Evolutionary conservation across 2,888 invertebrate species (phyloP), one percentile per base, ranked within the genome.

Genomic region (Muscina levida): DNA sequence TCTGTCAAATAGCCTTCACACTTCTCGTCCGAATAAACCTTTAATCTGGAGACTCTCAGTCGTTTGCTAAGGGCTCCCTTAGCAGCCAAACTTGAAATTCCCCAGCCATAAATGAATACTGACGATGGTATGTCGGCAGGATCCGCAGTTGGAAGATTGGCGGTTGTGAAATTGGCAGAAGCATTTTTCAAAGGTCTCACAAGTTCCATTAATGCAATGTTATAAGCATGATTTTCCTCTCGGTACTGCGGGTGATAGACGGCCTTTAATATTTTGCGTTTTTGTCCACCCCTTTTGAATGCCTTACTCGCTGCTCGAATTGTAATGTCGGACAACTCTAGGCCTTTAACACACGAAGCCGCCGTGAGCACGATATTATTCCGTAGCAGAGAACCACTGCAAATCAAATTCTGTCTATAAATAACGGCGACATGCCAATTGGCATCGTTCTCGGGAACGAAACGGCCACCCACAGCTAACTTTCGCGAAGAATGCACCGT

Each of bases 201-300:
- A 26, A 79, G 65, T 26, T 76, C 57, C 10, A 82, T 17, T 11
- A 82, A 17, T 0, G 73, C 82, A 31, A 82, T 73, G 57, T 82
- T 82, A 39, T 79, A 26, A 8, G 59, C 44, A 44, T 70, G 70
- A 5, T 37, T 22, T 11, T 46, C 53, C 13, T 66, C 37, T 31
- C 70, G 24, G 51, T 76, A 79, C 19, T 73, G 53, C 4, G 79
- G 76, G 59, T 82, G 82, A 24, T 59, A 17, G n/a, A 71, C 8
- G 2, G 48, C 76, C 31, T 82, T 66, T 0, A 17, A 13, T 6
- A 82, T 51, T 24, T 48, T 71, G 1, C 77, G 76, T 15, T 73
- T 13, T 71, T 82, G 75, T 4, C 82, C 82, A n/a, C 73, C 78
- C 1, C 2, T 74, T 39, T 82, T 78, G 48, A 82, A 79, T 22